Base-by-base conservation (phyloP, 2,888 invertebrate species). In the Catocala sponsa region DNA sequence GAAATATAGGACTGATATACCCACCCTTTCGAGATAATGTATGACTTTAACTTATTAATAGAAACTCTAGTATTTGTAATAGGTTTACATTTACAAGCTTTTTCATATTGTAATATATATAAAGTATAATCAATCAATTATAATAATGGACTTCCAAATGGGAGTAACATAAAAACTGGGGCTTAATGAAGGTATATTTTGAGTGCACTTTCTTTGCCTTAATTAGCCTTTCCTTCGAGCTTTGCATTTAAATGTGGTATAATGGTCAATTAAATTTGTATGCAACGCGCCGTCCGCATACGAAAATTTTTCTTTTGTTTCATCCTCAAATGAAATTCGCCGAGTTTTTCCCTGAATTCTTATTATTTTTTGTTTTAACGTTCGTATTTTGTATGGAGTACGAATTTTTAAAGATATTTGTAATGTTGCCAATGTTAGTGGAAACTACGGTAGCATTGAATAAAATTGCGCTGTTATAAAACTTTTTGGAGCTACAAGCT, bases 211-310 rank as follows among this genome's bases (percentile, higher is more conserved):
- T 81, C 87, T 85, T 86, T 78, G 79, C 84, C 84, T 86, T 91
- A 91, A 91, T 91, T 90, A 87, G 86, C 76, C 77, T 81, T 76
- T 82, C 76, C 78, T 80, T 70, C 85, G 80, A 77, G 87, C 84
- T 91, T 91, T 92, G 93, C 92, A 94, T 94, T 93, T 92, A 91
- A 94, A 94, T 92, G 87, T 88, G 78, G 81, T 79, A 79, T 87
- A 90, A 91, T 90, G 80, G 78, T 79, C 84, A 83, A 86, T 89
- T 85, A 83, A 90, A 91, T 91, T 92, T 90, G 89, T 90, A 85
- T 83, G 79, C 78, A 72, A 65, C 65, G 80, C 79, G 79, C 58
- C 59, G 32, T 63, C 47, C 56, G 81, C 76, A 80, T 78, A 72
- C 70, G 42, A 66, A 67, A 64, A 42, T 48, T 59, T 63, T 53